Percentiles rank a stretch among this genome's conserved stretches.
phyloP scores from a whole-genome alignment of 1,140 invertebrate species.

The Zaprionus inermis region DNA sequence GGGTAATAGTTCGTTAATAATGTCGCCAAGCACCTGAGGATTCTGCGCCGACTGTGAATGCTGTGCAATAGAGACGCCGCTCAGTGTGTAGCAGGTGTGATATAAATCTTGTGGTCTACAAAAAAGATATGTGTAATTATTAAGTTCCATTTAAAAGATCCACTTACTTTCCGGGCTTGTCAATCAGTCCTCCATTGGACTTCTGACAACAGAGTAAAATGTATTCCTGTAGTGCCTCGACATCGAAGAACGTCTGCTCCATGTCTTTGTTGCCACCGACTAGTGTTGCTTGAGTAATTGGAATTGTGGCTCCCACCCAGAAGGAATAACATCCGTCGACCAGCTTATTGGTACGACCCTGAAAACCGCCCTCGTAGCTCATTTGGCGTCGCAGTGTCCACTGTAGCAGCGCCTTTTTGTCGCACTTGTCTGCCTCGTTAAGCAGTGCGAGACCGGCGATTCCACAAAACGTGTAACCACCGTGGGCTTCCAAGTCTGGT shows the following conservation, averaged over 20 bases:
- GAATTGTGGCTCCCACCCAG: slow-evolving; percentile 98
- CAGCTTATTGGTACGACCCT: slow-evolving; percentile 98
- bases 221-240: slow-evolving; percentile 96
- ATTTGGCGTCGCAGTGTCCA: slow-evolving; percentile 96
- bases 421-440: slow-evolving; percentile 91
- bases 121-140: background rate
- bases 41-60: slow-evolving; percentile 87
- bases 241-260: slow-evolving; percentile 88
- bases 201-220: slow-evolving; percentile 96
- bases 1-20: slow-evolving; percentile 86
- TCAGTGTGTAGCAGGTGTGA: slow-evolving; percentile 98
- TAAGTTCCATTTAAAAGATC: background rate
- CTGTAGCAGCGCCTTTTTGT: slow-evolving; percentile 91
- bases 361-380: slow-evolving; percentile 95
- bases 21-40: slow-evolving; percentile 86
- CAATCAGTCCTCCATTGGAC: slow-evolving; percentile 94
- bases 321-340: slow-evolving; percentile 99
- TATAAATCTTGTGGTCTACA: slow-evolving; percentile 94
- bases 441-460: slow-evolving; percentile 94
- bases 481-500: slow-evolving; percentile 98
- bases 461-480: slow-evolving; percentile 99
- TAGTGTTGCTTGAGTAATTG: slow-evolving; percentile 88
- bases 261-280: slow-evolving; percentile 48
- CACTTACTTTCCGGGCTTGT: slow-evolving; percentile 97
- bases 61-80: slow-evolving; percentile 97